Evolutionary conservation across 2,113 vertebrate genomes (phyloP).

Genomic region (Taxidea taxus): DNA sequence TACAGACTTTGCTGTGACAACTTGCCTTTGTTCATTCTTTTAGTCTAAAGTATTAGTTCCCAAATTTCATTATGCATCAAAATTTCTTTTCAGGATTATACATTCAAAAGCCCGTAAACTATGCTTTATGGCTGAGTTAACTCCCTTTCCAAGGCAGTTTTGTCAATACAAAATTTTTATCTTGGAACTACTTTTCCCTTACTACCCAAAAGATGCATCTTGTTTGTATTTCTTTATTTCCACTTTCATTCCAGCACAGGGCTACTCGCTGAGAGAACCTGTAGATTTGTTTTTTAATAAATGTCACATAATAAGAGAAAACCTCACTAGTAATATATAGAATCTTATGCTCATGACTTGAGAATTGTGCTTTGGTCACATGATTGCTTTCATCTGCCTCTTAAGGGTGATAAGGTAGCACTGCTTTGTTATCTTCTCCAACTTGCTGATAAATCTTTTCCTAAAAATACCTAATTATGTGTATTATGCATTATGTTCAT

Average conservation of each 20-base stretch:
- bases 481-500: neutral
- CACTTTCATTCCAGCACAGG: neutral
- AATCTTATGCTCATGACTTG: neutral
- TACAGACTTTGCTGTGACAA: neutral
- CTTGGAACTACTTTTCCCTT: neutral
- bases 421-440: neutral
- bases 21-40: constrained; percentile 21
- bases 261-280: neutral
- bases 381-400: neutral
- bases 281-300: neutral
- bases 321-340: neutral
- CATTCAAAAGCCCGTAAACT: neutral
- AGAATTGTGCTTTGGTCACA: neutral
- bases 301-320: neutral
- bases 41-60: neutral
- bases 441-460: neutral
- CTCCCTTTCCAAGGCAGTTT: neutral
- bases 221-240: neutral
- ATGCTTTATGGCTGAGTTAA: neutral
- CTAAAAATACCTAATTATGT: neutral
- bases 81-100: neutral
- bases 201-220: neutral
- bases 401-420: neutral
- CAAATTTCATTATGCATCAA: neutral
- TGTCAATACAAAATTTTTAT: constrained; percentile 3